phyloP scores from a whole-genome alignment of 64 coral and sea anemone genomes.

The Astreopora myriophthalma region DNA sequence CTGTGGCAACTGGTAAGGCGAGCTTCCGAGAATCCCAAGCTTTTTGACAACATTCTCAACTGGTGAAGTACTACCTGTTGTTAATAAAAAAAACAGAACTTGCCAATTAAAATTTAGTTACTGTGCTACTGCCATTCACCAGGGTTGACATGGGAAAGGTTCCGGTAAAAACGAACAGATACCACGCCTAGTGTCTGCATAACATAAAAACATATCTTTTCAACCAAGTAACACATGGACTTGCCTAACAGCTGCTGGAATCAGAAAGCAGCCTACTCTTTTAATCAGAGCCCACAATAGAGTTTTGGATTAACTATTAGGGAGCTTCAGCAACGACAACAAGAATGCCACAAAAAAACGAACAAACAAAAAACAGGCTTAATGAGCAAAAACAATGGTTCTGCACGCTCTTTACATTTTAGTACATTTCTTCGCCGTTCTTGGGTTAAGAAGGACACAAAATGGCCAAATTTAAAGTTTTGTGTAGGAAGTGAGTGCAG shows the following conservation, averaged over 20 bases:
- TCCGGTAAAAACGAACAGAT: not conserved
- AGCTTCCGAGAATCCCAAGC: constrained; percentile 79
- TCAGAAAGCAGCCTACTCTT: not conserved
- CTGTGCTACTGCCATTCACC: no score
- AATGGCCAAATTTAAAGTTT: no score
- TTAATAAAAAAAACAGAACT: not conserved
- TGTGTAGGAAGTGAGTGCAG: no score
- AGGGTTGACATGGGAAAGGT: no score
- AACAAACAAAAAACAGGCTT: no score
- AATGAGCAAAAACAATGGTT: no score
- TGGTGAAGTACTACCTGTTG: constrained; percentile 56
- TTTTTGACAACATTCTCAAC: constrained; percentile 78
- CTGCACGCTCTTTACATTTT: no score
- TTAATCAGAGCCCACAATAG: not conserved
- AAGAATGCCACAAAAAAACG: no score
- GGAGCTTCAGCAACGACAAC: no score
- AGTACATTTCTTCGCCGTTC: no score
- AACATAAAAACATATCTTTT: not conserved
- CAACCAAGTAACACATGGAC: no score
- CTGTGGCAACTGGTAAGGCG: constrained; percentile 82
- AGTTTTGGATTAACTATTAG: not conserved
- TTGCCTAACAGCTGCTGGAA: not conserved
- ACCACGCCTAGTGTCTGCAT: constrained; percentile 42
- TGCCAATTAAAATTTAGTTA: not conserved
- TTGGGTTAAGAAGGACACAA: no score